Base-by-base conservation (phyloP, 2,113 vertebrate species). In the Symphodus melops region DNA sequence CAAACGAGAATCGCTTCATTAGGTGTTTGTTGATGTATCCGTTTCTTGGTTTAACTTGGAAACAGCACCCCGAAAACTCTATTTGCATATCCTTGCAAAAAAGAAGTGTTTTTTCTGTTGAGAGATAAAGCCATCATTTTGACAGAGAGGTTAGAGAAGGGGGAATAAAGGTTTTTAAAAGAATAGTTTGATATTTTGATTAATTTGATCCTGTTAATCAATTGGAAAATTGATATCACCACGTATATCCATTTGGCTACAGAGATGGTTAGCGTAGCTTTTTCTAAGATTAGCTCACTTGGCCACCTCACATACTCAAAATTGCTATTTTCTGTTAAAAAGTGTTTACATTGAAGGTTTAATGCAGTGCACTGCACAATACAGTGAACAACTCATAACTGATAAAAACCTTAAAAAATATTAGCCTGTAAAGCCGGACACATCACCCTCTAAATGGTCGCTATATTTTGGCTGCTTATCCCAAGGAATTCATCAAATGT, bases 11-110 rank as follows among this genome's bases (percentile, higher is more conserved):
- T 16, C 13, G 67, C 59, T 65, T 42, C 54, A 13, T 51, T 20
- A 39, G 49, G 36, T 63, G 67, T 39, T 23, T 56, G 68, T 25
- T 56, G 41, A 62, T n/a, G 17, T 49, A 36, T 77, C 19, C 17
- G 4, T 36, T 52, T 49, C 44, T 64, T 56, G 11, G 16, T 70
- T 70, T 37, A 20, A 19, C 8, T 58, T 11, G 44, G 52, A 36
- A 20, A 64, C 54, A 41, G 1, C 12, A 19, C 14, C 20, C 10
- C 11, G 16, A 25, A 62, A 56, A 60, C 39, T 46, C 17, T 16
- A 13, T 7, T 42, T 9, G 53, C 17, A 39, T 59, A 19, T 49
- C 19, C 1, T 59, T 36, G 28, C 54, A 0, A 23, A 10, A 8
- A 14, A 42, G 33, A 16, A 11, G 16, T 25, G 17, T 17, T 52